Base-by-base conservation (phyloP, 1,140 invertebrate genomes). In the Ceratitis capitata region DNA sequence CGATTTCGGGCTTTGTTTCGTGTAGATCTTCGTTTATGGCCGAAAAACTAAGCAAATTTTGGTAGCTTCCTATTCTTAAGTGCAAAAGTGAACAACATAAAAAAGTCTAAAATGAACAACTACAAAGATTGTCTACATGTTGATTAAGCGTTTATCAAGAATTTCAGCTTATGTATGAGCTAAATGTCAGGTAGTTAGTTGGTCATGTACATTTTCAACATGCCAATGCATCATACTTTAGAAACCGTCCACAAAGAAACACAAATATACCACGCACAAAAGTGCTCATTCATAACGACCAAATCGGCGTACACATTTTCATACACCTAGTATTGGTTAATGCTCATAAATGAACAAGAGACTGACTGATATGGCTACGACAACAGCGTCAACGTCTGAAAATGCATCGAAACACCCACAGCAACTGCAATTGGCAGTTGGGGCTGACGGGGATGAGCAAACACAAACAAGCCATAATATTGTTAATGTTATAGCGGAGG, bases 371-470 rank as follows among this genome's bases (percentile, higher is more conserved):
- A 83, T 83, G 82, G 47, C 82, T 47, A 47, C 78, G 42, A 82
- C n/a, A 49, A 47, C 19, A 53, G 53, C 49, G 82, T 14, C 82
- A 83, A 83, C 23, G n/a, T 12, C 49, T 26, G 47, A 51, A 83
- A 58, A 83, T 53, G 47, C 82, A 58, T 83, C 26, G 45, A 58
- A 83, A 83, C 82, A 42, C 47, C 82, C 47, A 58, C 82, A 83
- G 29, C 69, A 78, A 78, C 14, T 78, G 39, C 69, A 78, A 78
- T 45, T 78, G 45, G 39, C 69, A n/a, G n/a, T n/a, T n/a, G 39
- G 23, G 69, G 35, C 42, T 26, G n/a, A n/a, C 45, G 69, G 39
- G n/a, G 69, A 42, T 78, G 39, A 42, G 32, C 39, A 78, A 53
- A 12, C 69, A 45, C 69, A 47, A n/a, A 53, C 49, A 53, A 58